Conservation (phyloP, 2,113 vertebrate species). For the Oceanites oceanicus region DNA sequence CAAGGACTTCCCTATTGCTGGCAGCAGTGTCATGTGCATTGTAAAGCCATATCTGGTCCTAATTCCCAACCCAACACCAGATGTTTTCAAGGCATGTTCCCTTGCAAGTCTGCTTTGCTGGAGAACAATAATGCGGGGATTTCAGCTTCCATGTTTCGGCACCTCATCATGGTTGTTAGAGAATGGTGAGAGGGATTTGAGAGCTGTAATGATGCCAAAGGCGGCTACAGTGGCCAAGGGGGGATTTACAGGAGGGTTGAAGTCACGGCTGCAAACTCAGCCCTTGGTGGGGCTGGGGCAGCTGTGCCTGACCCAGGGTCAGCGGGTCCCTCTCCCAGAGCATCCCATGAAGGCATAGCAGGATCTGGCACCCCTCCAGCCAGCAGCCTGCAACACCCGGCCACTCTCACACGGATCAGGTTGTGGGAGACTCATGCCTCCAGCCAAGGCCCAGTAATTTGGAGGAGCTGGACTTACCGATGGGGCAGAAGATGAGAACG, state of each 20-base stretch:
- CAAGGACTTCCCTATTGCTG: constrained; percentile 22
- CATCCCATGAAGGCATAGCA: not conserved
- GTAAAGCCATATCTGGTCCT: constrained; percentile 56
- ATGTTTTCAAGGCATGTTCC: constrained; percentile 52
- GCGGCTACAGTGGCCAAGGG: not conserved
- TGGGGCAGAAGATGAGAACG: not conserved
- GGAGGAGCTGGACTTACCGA: not conserved
- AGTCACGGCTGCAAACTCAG: not conserved
- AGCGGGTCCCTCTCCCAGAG: not conserved
- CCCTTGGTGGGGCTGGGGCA: not conserved
- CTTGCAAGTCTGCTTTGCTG: not conserved
- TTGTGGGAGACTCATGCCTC: not conserved
- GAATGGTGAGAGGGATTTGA: not conserved
- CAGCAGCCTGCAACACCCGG: rapidly evolving
- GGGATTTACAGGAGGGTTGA: not conserved
- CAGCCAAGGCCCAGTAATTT: not conserved
- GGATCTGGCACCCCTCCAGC: not conserved
- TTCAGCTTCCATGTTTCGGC: not conserved
- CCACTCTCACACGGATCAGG: not conserved
- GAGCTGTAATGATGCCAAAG: constrained; percentile 22
- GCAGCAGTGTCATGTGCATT: not conserved
- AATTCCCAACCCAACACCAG: constrained; percentile 53
- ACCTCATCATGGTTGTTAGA: not conserved
- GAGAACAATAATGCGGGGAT: not conserved
- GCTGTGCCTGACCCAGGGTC: not conserved